Evolutionary conservation across 1,140 invertebrate genomes (phyloP).

Genomic region (Meloidogyne floridensis): DNA sequence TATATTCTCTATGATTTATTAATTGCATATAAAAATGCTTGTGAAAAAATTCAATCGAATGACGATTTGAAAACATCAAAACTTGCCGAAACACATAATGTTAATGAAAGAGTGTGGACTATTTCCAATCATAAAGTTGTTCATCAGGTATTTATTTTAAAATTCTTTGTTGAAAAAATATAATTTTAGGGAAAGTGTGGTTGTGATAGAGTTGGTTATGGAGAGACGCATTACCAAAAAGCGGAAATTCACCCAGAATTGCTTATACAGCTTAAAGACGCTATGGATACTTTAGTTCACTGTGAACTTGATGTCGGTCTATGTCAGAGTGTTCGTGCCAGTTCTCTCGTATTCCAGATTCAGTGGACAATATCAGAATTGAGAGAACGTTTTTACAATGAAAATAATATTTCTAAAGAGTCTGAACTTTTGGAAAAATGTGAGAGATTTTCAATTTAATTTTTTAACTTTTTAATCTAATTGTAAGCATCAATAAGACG

Average conservation of each 20-base stretch:
- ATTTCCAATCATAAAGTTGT: slow-evolving; percentile 44
- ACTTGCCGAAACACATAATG: slow-evolving; percentile 14
- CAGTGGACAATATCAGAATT: slow-evolving; percentile 50
- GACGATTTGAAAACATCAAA: slow-evolving; percentile 33
- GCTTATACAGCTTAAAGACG: slow-evolving; percentile 35
- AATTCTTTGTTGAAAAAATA: slow-evolving; percentile 22
- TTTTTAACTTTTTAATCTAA: neutral
- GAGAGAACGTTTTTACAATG: slow-evolving; percentile 38
- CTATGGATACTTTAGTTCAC: slow-evolving; percentile 35
- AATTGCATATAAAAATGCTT: slow-evolving; percentile 35
- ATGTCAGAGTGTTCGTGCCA: slow-evolving; percentile 41
- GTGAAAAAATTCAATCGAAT: slow-evolving; percentile 41
- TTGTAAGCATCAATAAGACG: slow-evolving; percentile 12
- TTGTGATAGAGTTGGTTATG: slow-evolving; percentile 40
- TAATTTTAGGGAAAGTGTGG: slow-evolving; percentile 46
- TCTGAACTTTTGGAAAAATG: slow-evolving; percentile 34
- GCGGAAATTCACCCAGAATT: slow-evolving; percentile 41
- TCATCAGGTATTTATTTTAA: slow-evolving; percentile 28
- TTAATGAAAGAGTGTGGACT: slow-evolving; percentile 47
- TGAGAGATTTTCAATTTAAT: neutral
- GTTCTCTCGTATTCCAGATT: slow-evolving; percentile 47
- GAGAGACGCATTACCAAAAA: slow-evolving; percentile 43
- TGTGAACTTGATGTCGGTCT: slow-evolving; percentile 41
- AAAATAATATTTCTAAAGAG: slow-evolving; percentile 39
- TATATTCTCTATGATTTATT: slow-evolving; percentile 42